These are phyloP conservation scores for Leptobrachium ailaonicum DNA, from an alignment of 2,113 vertebrate genomes.

Conservation along the genomic window DNA sequence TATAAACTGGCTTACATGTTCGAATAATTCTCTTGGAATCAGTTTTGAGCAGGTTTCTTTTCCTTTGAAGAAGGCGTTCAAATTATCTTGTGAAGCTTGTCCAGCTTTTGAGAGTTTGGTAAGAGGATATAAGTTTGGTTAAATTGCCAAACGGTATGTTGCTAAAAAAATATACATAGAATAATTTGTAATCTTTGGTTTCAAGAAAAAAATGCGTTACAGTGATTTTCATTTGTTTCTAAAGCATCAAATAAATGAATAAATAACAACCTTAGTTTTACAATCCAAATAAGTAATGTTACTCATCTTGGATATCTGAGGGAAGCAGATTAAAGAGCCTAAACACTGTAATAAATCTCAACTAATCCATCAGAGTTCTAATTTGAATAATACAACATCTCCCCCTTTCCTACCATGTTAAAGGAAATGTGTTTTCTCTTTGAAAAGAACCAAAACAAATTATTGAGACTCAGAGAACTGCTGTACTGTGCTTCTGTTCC, in stretches of 20 bases:
- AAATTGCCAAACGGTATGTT: conserved; percentile 9
- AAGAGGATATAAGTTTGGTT: conserved; percentile 35
- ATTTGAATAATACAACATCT: not conserved
- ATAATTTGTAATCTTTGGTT: not conserved
- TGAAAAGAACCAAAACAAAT: not conserved
- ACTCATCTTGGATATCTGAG: not conserved
- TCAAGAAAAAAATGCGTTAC: not conserved
- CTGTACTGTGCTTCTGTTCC: not conserved
- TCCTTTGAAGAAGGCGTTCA: conserved; percentile 20
- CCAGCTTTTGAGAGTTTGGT: conserved; percentile 31
- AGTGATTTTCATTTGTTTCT: not conserved
- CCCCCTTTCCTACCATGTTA: not conserved
- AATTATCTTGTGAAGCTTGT: conserved; percentile 33
- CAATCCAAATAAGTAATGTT: not conserved
- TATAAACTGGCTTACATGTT: conserved; percentile 11
- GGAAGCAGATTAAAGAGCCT: not conserved
- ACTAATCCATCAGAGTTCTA: not conserved
- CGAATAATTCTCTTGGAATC: conserved; percentile 27
- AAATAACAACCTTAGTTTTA: not conserved
- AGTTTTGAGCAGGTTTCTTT: conserved; percentile 9
- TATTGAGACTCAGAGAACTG: not conserved
- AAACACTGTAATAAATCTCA: not conserved
- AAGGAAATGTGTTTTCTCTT: not conserved
- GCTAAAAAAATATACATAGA: not conserved
- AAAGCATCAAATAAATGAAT: not conserved